Base-by-base conservation (phyloP, 2,113 vertebrate species). In the Epinephelus lanceolatus region DNA sequence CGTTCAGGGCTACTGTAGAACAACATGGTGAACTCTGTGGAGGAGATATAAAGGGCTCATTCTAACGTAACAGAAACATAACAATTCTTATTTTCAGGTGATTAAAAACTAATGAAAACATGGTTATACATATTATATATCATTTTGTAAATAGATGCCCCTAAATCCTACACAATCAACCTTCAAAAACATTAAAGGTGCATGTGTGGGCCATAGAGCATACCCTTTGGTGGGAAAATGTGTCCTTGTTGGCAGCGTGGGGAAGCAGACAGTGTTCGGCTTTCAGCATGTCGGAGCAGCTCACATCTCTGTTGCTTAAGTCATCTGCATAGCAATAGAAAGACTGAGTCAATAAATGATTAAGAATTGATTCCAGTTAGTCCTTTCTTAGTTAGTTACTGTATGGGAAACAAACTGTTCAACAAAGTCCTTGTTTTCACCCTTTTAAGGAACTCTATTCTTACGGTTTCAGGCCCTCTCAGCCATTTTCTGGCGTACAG, bases 251-350 rank as follows among this genome's bases (percentile, higher is more conserved):
- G 68, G 71, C 47, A 23, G 57, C 33, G 17, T 88, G 61, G 17
- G 92, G 90, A 71, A 73, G 86, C 45, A 78, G 76, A 55, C 79
- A 71, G 57, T 90, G 76, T 19, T 92, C 78, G 72, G 86, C 51
- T 83, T 86, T 95, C 83, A 93, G 84, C 53, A 88, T 62, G 73
- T 93, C 80, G 37, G 77, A 69, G 65, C 83, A 82, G 83, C 40
- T 89, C 57, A 25, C 76, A 25, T 94, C 92, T 73, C 63, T 91
- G 81, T 86, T 89, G 65, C 56, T 92, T 65, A 90, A 71, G 47
- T 94, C 91, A 89, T 94, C 95, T 96, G 86, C 68, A 78, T 18
- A 27, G 56, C 15, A 65, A 90, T 15, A 80, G 8, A 86, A 59
- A 84, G 62, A 76, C 45, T 27, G 78, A 68, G 63, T 84, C 68